Evolutionary conservation across 2,888 invertebrate species (phyloP).

Genomic region (Hirtodrosophila histrioides): DNA sequence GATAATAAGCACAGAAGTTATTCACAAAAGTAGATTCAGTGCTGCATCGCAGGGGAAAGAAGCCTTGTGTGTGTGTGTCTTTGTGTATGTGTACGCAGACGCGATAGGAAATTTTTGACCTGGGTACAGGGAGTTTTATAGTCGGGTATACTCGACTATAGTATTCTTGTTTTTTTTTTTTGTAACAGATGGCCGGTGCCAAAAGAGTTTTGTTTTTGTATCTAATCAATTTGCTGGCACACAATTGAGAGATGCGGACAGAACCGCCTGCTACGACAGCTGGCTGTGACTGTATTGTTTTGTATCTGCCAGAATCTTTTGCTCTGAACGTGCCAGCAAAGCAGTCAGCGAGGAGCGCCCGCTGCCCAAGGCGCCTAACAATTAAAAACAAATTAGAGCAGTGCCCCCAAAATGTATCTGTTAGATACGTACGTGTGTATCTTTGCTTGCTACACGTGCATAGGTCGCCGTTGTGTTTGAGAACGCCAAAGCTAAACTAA

Average conservation of each 20-base stretch:
- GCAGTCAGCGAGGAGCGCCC: neutral
- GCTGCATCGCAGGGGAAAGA: no score
- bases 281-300: conserved; percentile 52
- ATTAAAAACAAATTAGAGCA: conserved; percentile 50
- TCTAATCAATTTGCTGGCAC: conserved; percentile 47
- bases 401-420: conserved; percentile 22
- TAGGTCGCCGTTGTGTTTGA: conserved; percentile 1
- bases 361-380: conserved; percentile 18
- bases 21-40: no score
- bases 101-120: no score
- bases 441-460: neutral
- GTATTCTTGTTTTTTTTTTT: conserved; percentile 24
- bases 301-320: conserved; percentile 34
- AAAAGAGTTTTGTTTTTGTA: conserved; percentile 22
- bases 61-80: no score
- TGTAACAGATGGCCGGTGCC: conserved; percentile 43
- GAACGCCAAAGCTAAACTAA: conserved; percentile 18
- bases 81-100: no score
- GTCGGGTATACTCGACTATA: no score
- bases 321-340: conserved; percentile 10
- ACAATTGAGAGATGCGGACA: conserved; percentile 29
- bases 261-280: conserved; percentile 32
- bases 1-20: no score
- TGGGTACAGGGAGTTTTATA: no score
- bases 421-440: neutral